Percentiles rank a stretch among this genome's conserved stretches.
phyloP scores from a whole-genome alignment of 2,888 invertebrate genomes.

The Standfussiana lucernea region DNA sequence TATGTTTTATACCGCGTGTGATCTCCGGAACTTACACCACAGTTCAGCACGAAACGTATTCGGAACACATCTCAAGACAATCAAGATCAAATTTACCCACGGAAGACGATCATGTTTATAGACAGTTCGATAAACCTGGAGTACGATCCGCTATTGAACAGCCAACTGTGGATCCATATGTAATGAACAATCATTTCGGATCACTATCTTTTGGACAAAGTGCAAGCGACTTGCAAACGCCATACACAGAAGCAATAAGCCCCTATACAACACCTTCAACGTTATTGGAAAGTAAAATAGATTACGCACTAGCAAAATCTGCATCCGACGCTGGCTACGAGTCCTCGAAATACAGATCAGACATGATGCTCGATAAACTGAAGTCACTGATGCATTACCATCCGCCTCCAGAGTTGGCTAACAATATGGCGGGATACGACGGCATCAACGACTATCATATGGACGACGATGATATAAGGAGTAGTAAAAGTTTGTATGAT shows the following conservation, averaged over 20 bases:
- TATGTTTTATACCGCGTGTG: constrained; percentile 75
- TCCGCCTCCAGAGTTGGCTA: constrained; percentile 64
- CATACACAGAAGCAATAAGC: constrained; percentile 33
- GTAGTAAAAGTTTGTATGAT: constrained; percentile 76
- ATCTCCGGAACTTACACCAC: constrained; percentile 70
- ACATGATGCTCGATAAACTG: constrained; percentile 73
- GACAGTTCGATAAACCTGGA: constrained; percentile 70
- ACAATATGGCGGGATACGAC: constrained; percentile 51
- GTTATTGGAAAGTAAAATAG: constrained; percentile 55
- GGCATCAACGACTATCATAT: constrained; percentile 69
- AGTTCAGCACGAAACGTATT: constrained; percentile 69
- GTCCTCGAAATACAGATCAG: constrained; percentile 70
- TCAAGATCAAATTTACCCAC: constrained; percentile 71
- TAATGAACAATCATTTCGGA: constrained; percentile 31
- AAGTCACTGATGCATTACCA: constrained; percentile 75
- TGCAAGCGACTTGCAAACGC: neutral
- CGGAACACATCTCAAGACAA: constrained; percentile 71
- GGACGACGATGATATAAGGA: constrained; percentile 82
- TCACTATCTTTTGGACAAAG: constrained; percentile 48
- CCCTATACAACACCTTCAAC: constrained; percentile 48
- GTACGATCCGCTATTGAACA: constrained; percentile 57
- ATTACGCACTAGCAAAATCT: constrained; percentile 69
- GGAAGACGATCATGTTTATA: constrained; percentile 73
- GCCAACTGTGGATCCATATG: constrained; percentile 34
- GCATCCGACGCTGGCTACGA: constrained; percentile 72